A percentile compares a stretch with the other conserved stretches of the same genome.
Evolutionary conservation across 2,888 invertebrate genomes (phyloP).

Genomic region (Pachydiplax longipennis): DNA sequence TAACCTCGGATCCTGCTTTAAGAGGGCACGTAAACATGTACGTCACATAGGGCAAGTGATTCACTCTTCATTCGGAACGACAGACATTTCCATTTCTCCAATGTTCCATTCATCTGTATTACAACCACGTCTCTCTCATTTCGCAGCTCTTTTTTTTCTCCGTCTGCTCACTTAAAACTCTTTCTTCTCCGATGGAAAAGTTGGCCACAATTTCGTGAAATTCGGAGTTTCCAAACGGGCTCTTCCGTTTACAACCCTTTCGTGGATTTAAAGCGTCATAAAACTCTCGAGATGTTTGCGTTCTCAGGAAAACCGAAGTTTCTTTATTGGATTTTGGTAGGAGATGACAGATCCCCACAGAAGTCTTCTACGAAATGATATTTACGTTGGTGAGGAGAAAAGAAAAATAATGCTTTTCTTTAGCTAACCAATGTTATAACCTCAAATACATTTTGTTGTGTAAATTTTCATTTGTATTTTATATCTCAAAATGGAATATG

Average conservation of each 20-base stretch:
- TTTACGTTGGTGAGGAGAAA: too few relatives aligned
- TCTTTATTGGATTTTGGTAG: too few relatives aligned
- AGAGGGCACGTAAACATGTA: background rate
- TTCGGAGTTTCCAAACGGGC: background rate
- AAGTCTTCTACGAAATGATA: too few relatives aligned
- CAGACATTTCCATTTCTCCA: background rate
- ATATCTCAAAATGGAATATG: too few relatives aligned
- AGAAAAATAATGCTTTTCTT: too few relatives aligned
- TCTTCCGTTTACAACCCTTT: background rate
- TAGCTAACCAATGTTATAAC: too few relatives aligned
- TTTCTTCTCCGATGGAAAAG: background rate
- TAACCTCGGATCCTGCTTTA: too few relatives aligned
- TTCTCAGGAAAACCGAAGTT: too few relatives aligned
- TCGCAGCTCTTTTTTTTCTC: background rate
- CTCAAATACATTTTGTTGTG: too few relatives aligned
- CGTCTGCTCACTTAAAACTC: background rate
- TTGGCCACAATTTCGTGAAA: background rate
- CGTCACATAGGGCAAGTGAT: background rate
- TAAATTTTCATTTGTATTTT: too few relatives aligned
- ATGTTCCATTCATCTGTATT: background rate
- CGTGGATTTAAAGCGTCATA: background rate
- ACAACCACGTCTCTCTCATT: background rate
- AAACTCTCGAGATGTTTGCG: background rate
- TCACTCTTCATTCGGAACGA: background rate
- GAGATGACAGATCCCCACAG: too few relatives aligned